These are phyloP conservation scores for Bellardia pandia DNA, from an alignment of 2,888 invertebrate species.

Conservation along the genomic window DNA sequence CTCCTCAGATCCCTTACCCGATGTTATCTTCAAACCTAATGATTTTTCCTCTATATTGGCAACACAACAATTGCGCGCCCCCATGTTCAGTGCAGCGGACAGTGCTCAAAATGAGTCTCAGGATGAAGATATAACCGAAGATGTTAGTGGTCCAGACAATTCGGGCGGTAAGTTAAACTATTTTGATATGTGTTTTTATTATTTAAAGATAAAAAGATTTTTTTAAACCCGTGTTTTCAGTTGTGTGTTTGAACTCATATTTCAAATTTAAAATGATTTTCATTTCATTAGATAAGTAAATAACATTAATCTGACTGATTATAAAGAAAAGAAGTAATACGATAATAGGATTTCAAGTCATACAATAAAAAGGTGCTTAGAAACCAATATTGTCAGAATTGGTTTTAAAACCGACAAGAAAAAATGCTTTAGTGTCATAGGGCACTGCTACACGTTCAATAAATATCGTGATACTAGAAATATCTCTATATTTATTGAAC, in stretches of 20 bases:
- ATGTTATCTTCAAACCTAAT: slow-evolving; percentile 81
- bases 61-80: slow-evolving; percentile 79
- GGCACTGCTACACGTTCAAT: too few relatives aligned
- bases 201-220: not conserved
- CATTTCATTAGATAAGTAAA: too few relatives aligned
- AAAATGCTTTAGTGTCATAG: too few relatives aligned
- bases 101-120: slow-evolving; percentile 74
- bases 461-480: too few relatives aligned
- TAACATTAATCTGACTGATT: too few relatives aligned
- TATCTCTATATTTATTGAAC: too few relatives aligned
- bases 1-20: slow-evolving; percentile 81
- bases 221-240: not conserved
- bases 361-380: too few relatives aligned
- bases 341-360: too few relatives aligned
- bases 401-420: too few relatives aligned
- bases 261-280: too few relatives aligned
- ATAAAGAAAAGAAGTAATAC: too few relatives aligned
- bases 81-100: slow-evolving; percentile 58
- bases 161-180: slow-evolving; percentile 78
- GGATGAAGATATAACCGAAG: slow-evolving; percentile 76
- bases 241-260: not conserved
- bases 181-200: not conserved
- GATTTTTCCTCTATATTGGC: slow-evolving; percentile 83
- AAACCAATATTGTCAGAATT: too few relatives aligned
- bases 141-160: slow-evolving; percentile 77